phyloP scores from a whole-genome alignment of 2,113 vertebrate species.

The Gavialis gangeticus region DNA sequence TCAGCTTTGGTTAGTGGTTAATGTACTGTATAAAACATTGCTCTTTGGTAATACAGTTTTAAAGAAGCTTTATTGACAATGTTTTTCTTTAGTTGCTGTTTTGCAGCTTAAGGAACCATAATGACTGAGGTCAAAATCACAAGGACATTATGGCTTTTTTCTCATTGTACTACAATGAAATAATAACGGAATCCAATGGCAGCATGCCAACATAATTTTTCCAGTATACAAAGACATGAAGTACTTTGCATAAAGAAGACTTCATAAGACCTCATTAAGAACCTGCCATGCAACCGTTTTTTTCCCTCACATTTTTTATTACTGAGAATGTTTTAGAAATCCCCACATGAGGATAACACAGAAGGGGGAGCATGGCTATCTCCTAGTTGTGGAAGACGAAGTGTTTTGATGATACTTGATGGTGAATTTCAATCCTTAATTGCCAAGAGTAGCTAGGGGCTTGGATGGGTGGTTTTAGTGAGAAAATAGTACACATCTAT shows the following conservation, averaged over 20 bases:
- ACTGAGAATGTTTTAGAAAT: neutral
- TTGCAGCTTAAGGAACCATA: slow-evolving; percentile 2
- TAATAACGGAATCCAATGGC: neutral
- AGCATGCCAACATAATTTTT: neutral
- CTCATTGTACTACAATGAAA: slow-evolving; percentile 7
- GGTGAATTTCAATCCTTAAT: neutral
- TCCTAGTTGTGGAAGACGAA: neutral
- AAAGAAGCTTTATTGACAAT: neutral
- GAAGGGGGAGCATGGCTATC: neutral
- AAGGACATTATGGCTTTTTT: neutral
- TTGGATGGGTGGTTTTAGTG: neutral
- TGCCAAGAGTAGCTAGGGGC: neutral
- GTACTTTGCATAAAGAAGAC: neutral
- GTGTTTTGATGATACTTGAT: neutral
- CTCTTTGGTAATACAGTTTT: neutral
- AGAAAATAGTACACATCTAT: neutral
- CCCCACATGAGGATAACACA: neutral
- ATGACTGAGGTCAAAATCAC: neutral
- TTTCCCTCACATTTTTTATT: neutral
- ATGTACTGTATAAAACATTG: neutral
- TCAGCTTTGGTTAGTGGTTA: neutral
- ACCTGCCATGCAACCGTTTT: neutral
- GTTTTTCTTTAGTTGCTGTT: neutral
- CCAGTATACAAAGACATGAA: neutral
- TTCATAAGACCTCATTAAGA: neutral